Conservation (phyloP, 2,888 invertebrate species). For the Euphydryas editha region DNA sequence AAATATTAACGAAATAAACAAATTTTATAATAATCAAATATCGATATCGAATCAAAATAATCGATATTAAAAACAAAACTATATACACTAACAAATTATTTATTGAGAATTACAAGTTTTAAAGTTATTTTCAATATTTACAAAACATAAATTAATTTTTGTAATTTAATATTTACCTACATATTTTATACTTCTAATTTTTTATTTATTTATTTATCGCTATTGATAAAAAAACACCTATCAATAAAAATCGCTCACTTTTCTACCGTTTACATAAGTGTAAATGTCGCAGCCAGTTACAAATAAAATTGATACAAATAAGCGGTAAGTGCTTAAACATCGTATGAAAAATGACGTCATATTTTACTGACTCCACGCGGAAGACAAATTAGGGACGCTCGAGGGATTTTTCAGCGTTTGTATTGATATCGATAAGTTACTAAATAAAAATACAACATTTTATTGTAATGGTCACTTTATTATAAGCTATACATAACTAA, state of each 20-base stretch:
- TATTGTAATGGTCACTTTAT: too few relatives aligned
- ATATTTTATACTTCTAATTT: background rate
- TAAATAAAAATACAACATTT: too few relatives aligned
- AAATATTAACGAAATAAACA: too few relatives aligned
- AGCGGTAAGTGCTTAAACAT: constrained; percentile 15
- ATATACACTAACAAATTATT: too few relatives aligned
- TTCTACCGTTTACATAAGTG: background rate
- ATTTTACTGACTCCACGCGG: constrained; percentile 28
- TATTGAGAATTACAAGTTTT: too few relatives aligned
- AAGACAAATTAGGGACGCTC: constrained; percentile 39
- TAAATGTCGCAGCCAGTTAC: background rate
- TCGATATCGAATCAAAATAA: too few relatives aligned
- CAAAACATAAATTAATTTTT: too few relatives aligned
- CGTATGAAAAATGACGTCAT: constrained; percentile 30
- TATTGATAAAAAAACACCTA: background rate
- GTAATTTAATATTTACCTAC: too few relatives aligned
- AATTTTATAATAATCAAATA: too few relatives aligned
- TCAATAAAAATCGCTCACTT: background rate
- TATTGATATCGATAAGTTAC: constrained; percentile 48
- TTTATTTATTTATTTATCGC: background rate
- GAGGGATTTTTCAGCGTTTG: constrained; percentile 60
- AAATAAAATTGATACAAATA: constrained; percentile 15
- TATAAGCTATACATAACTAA: too few relatives aligned
- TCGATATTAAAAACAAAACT: too few relatives aligned
- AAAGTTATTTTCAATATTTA: too few relatives aligned